phyloP scores from a whole-genome alignment of 2,797 vertebrate species.

The Spheniscus humboldti region DNA sequence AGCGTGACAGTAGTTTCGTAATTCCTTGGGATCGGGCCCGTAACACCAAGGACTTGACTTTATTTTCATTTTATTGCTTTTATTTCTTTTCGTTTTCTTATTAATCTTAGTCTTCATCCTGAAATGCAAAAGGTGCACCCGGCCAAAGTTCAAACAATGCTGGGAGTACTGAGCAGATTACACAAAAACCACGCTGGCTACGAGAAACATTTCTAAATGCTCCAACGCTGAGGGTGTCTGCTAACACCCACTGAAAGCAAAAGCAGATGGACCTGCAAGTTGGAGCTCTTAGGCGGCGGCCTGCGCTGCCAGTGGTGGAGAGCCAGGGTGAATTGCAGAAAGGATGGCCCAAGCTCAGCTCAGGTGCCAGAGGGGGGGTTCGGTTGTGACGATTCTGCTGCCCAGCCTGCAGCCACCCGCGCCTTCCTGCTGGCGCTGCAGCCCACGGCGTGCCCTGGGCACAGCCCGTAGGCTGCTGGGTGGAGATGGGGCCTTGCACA shows the following conservation, averaged over 20 bases:
- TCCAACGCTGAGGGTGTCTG: not conserved
- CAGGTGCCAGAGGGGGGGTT: too few species aligned
- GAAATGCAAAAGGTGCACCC: not conserved
- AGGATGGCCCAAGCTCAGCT: not conserved
- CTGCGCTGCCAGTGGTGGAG: too few species aligned
- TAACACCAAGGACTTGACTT: slow-evolving; percentile 30
- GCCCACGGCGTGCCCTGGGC: accelerated
- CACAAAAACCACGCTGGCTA: not conserved
- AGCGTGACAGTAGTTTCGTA: not conserved
- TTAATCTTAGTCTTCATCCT: not conserved
- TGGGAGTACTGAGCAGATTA: not conserved
- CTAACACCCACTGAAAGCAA: not conserved
- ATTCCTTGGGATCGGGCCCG: not conserved
- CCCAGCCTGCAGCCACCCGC: not conserved
- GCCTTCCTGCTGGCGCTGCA: not conserved
- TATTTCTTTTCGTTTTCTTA: not conserved
- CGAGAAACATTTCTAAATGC: not conserved
- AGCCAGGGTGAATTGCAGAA: not conserved
- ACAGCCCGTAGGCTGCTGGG: not conserved
- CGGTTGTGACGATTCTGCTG: accelerated
- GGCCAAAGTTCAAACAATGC: not conserved
- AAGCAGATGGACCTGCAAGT: too few species aligned
- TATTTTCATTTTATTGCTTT: slow-evolving; percentile 38
- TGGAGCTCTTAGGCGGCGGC: not conserved
- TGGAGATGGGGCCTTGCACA: not conserved